These are phyloP conservation scores for Cydia fagiglandana DNA, from an alignment of 1,140 invertebrate genomes.

Conservation along the genomic window DNA sequence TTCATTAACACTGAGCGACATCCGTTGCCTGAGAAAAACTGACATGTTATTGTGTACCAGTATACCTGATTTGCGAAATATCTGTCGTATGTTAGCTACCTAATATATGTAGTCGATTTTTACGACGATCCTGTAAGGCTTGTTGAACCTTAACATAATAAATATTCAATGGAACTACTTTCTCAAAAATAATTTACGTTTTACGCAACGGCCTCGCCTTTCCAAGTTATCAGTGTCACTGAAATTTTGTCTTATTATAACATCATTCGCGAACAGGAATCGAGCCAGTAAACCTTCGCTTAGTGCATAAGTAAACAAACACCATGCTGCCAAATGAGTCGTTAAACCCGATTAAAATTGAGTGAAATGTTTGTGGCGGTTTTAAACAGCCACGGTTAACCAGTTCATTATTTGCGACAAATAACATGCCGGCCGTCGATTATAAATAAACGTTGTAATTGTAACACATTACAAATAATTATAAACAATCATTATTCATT, in stretches of 20 bases:
- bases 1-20: constrained; percentile 40
- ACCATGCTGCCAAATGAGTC: not conserved
- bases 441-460: constrained; percentile 14
- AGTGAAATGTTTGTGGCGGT: constrained; percentile 8
- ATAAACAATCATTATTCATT: constrained; percentile 11
- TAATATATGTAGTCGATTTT: not conserved
- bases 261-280: constrained; percentile 1
- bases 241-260: constrained; percentile 11
- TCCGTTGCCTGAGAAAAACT: not conserved
- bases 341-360: constrained; percentile 11
- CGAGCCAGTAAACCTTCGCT: not conserved
- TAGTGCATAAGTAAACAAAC: constrained; percentile 10
- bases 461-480: constrained; percentile 10
- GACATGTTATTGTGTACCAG: not conserved
- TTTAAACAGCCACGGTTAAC: constrained; percentile 28
- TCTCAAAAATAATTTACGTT: constrained; percentile 2
- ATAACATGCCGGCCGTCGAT: constrained; percentile 12
- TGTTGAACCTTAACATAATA: constrained; percentile 16
- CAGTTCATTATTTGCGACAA: constrained; percentile 27
- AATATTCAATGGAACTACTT: constrained; percentile 4
- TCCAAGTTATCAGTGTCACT: not conserved
- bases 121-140: not conserved
- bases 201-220: constrained; percentile 15
- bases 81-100: not conserved
- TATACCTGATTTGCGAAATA: not conserved